Percentiles rank a stretch among this genome's conserved stretches.
phyloP scores from a whole-genome alignment of 2,797 vertebrate genomes.

The Alectoris magna region DNA sequence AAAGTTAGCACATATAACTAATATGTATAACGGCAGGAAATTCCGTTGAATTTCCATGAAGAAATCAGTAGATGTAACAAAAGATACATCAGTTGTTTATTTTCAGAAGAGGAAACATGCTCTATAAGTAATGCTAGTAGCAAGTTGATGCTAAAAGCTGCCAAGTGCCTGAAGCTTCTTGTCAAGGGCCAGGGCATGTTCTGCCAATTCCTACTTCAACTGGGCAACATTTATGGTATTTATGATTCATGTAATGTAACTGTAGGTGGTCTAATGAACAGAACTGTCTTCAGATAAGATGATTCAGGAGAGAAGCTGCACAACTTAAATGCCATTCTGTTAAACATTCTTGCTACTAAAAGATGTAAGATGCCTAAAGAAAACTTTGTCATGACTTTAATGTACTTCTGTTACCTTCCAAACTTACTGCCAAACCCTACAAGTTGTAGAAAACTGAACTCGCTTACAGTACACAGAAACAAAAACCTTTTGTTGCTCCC shows the following conservation, averaged over 20 bases:
- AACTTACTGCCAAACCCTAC: background rate
- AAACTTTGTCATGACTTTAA: background rate
- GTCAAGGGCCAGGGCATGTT: background rate
- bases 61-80: background rate
- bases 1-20: background rate
- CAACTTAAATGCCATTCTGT: background rate
- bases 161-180: background rate
- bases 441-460: background rate
- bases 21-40: background rate
- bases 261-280: background rate
- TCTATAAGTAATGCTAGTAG: background rate
- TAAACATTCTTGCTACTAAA: background rate
- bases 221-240: constrained; percentile 10
- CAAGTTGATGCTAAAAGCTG: background rate
- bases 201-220: constrained; percentile 9
- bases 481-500: background rate
- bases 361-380: background rate
- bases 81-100: background rate
- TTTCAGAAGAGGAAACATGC: background rate
- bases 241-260: background rate
- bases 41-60: background rate
- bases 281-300: background rate
- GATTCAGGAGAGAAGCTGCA: constrained; percentile 10
- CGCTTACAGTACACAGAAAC: background rate
- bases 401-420: background rate